Base-by-base conservation (phyloP, 1,140 invertebrate species). In the Centruroides sculpturatus region DNA sequence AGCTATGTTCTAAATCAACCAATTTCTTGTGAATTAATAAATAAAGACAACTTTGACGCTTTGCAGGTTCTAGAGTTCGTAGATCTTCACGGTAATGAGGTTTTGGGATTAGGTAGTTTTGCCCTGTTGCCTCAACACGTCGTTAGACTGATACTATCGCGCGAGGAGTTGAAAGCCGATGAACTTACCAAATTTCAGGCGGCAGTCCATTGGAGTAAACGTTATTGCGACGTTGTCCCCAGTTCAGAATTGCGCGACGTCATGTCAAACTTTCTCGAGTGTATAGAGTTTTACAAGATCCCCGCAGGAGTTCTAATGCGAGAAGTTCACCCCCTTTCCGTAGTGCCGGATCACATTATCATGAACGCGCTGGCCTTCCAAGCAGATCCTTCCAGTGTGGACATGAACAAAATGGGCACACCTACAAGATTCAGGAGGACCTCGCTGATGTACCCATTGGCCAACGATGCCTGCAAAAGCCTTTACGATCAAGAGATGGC, bases 171-270 rank as follows among this genome's bases (percentile, higher is more conserved):
- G 3, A 80, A 87, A 55, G 91, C 91, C 7, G 91, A 94, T 69
- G 91, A 94, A 73, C 91, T 93, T 64, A 92, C 89, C 7, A 94
- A 94, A 73, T 94, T 92, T 69, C 87, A 92, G 76, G 91, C 90
- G 11, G 90, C 88, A 0, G 73, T 93, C 1, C 92, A 92, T 88
- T 94, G 90, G 90, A 87, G 83, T 61, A 92, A 92, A 73, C 92
- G 93, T 68, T 92, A 87, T 68, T 93, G 89, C 68, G 90, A 93
- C 72, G 86, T 36, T 4, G 63, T 57, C 23, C 65, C 65, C 10
- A 53, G 62, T n/a, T 34, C 54, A 11, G 62, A 66, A 51, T 54
- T 69, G 34, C 57, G 68, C 12, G 66, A 66, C 47, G 61, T 70
- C 6, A 71, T 75, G 58, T 60, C 66, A 2, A 93, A 89, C 66